Evolutionary conservation across 2,113 vertebrate species (phyloP), one percentile per base, ranked within the genome.

Genomic region (Poeciliopsis turrubarensis): DNA sequence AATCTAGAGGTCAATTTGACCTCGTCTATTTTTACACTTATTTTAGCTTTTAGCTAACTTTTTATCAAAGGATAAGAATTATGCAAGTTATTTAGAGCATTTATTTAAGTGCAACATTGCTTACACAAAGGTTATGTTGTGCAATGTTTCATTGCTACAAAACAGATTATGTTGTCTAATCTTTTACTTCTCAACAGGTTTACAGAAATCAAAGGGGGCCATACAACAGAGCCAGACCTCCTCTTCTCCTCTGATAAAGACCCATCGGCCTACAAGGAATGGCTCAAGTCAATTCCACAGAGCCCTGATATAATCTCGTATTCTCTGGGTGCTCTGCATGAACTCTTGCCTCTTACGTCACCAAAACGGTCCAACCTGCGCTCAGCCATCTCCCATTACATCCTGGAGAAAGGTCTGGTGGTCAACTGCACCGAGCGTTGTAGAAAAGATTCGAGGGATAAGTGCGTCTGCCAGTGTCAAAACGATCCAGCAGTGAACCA

Each of bases 391-490:
- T 91, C 86, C 29, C 91, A 95, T 66, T 95, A 94, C 83, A 92
- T 95, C 86, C 82, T 94, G 80, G 94, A 94, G 76, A 91, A 82
- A 22, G 90, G 85, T 3, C 87, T 95, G 73, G 84, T 67, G 88
- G 92, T 63, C 74, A 94, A 93, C 87, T 95, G 95, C 80, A 92
- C 90, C 0, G 60, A 80, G 0, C 27, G 19, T 17, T 95, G 94
- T 76, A 89, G 68, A 34, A 89, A 80, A 10, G 70, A 89, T 27
- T 3, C 60, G 0, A 65, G 4, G 0, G 86, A 96, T 27, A 9
- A 94, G 0, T 97, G 96, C 27, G 78, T 89, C 31, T 97, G 96
- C 37, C 31, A 89, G 2, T 97, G 96, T 72, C 91, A 84, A 1
- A 86, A 88, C 9, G 81, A 94, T 0, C 54, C 60, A 0, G 60